Evolutionary conservation across 2,888 invertebrate genomes (phyloP).

Genomic region (Agrochola litura): DNA sequence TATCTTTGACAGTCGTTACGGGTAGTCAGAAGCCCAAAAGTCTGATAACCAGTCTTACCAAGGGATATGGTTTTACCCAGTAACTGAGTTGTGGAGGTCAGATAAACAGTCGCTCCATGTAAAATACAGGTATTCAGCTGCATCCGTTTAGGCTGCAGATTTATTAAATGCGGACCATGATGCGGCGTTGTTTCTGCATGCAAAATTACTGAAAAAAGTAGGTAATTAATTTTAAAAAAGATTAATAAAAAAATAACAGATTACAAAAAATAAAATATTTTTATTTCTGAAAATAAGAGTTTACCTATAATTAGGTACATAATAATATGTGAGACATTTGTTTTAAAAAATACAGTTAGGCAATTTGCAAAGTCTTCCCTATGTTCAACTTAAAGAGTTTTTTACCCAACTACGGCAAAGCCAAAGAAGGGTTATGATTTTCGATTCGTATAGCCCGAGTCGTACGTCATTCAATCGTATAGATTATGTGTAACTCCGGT

Average conservation of each 20-base stretch:
- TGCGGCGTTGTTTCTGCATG: not conserved
- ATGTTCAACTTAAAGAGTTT: not conserved
- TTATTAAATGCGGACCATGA: not conserved
- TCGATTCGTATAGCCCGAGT: not conserved
- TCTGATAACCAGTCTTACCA: not conserved
- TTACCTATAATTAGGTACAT: not conserved
- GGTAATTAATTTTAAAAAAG: not conserved
- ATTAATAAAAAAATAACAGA: not conserved
- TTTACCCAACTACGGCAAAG: not conserved
- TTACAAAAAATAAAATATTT: constrained; percentile 3
- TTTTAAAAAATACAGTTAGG: not conserved
- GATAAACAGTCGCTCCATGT: not conserved
- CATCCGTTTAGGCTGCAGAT: not conserved
- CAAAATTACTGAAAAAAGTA: not conserved
- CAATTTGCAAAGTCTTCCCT: too few relatives aligned
- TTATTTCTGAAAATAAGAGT: constrained; percentile 1
- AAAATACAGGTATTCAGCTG: not conserved
- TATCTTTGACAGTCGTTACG: not conserved
- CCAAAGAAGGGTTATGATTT: not conserved
- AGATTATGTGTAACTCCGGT: not conserved
- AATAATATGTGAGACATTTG: not conserved
- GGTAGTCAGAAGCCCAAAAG: not conserved
- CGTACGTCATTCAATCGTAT: not conserved
- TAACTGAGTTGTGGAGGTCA: not conserved
- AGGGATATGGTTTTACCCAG: not conserved